Conservation (phyloP, 1,140 invertebrate species). For the Drosophila tani region DNA sequence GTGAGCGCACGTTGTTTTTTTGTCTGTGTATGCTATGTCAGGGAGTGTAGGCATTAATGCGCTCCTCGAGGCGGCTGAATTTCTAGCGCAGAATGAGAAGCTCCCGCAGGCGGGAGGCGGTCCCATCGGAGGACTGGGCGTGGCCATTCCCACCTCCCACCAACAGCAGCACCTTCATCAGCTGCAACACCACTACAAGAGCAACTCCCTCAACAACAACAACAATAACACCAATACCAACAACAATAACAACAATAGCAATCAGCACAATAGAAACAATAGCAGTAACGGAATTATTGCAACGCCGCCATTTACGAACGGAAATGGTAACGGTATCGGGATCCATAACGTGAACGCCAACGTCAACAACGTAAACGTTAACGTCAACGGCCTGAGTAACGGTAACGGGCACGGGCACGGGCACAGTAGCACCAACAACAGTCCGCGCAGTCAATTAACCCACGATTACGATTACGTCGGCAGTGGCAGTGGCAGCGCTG, state of each 20-base stretch:
- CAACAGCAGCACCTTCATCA: conserved; percentile 30
- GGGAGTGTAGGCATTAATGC: conserved; percentile 44
- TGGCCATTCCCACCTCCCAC: conserved; percentile 16
- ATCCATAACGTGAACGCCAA: conserved; percentile 27
- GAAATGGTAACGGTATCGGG: conserved; percentile 44
- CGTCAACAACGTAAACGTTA: conserved; percentile 28
- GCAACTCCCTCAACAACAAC: conserved; percentile 9
- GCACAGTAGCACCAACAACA: conserved; percentile 30
- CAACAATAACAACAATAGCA: conserved; percentile 64
- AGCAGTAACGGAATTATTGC: conserved; percentile 50
- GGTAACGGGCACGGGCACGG: conserved; percentile 27
- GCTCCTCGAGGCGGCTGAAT: conserved; percentile 66
- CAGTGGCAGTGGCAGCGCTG: conserved; percentile 18
- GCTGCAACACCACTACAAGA: conserved; percentile 32
- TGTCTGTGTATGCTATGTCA: conserved; percentile 67
- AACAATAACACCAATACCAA: conserved; percentile 20
- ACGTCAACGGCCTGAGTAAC: conserved; percentile 25
- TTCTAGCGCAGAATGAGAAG: conserved; percentile 60
- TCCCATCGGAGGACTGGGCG: conserved; percentile 8
- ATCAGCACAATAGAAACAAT: conserved; percentile 70
- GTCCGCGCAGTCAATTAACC: conserved; percentile 33
- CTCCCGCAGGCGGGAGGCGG: conserved; percentile 34
- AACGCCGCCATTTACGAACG: conserved; percentile 32
- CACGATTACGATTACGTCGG: conserved; percentile 24
- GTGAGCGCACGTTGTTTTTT: conserved; percentile 26